Evolutionary conservation across 2,797 vertebrate genomes (phyloP).

Genomic region (Orientallactaga sibirica): DNA sequence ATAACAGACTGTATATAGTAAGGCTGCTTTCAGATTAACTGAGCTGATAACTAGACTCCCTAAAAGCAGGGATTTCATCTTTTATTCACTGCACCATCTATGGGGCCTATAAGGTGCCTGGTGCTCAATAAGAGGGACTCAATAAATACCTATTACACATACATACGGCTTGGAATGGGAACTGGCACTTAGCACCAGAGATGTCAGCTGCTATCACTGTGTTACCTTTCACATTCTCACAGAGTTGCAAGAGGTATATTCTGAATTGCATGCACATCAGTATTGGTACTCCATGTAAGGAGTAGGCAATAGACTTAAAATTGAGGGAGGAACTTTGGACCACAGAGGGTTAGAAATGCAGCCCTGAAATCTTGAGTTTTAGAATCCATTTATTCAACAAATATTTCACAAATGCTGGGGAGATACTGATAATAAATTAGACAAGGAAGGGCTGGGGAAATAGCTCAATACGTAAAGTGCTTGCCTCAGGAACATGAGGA

Average conservation of each 20-base stretch:
- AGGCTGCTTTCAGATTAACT: constrained; percentile 61
- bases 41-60: constrained; percentile 20
- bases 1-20: neutral
- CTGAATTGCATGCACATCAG: neutral
- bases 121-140: neutral
- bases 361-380: constrained; percentile 1
- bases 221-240: constrained; percentile 7
- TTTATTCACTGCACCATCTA: neutral
- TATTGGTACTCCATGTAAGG: constrained; percentile 16
- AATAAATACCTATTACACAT: neutral
- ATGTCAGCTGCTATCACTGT: neutral
- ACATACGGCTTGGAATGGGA: neutral
- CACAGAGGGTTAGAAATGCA: constrained; percentile 12
- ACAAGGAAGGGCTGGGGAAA: too few relatives aligned
- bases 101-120: neutral
- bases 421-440: neutral
- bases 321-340: neutral
- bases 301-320: constrained; percentile 11
- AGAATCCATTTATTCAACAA: neutral
- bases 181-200: constrained; percentile 17
- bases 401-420: neutral
- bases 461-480: too few relatives aligned
- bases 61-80: constrained; percentile 34
- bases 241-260: neutral
- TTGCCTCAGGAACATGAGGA: too few relatives aligned